Base-by-base conservation (phyloP, 2,888 invertebrate genomes). In the Chloroclystis v-ata region DNA sequence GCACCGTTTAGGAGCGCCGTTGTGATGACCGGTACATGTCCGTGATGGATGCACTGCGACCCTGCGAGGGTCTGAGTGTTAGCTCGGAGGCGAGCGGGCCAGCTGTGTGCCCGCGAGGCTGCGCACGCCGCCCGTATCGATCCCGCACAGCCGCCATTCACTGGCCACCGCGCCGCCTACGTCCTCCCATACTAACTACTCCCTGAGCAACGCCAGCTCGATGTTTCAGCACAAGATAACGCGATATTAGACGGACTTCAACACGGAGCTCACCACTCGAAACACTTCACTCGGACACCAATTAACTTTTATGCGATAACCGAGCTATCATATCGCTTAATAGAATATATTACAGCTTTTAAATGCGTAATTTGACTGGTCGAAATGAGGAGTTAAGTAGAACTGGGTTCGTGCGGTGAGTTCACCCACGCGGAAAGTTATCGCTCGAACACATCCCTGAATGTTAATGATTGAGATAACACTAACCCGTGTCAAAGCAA, bases 81-180 rank as follows among this genome's bases (percentile, higher is more conserved):
- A 29, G 64, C 71, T 66, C 59, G 69, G 63, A 57, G 69, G 60
- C 67, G 73, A 65, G 65, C 67, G 75, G 71, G 67, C 74, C 83
- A 83, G 84, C 86, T 83, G 84, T 72, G 68, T 63, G 57, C 57
- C 60, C 59, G 55, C 76, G 76, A 65, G 70, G 77, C 69, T 85
- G 86, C 86, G 86, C 85, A 81, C 72, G 78, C 68, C 61, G 78
- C 76, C 72, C 65, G 40, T 79, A 87, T 86, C 86, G 86, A 86
- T 85, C 82, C 73, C 50, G 52, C 59, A 59, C 58, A 64, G 67
- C 67, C 35, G 75, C 81, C 82, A 83, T 85, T 85, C 86, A 86
- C 79, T 73, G 64, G 72, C 71, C 69, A 66, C 73, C 73, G 70
- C 72, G 54, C 75, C 82, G 78, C 84, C 85, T 79, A 84, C 84